Conservation (phyloP, 2,113 vertebrate genomes). For the Eulacestoma nigropectus region DNA sequence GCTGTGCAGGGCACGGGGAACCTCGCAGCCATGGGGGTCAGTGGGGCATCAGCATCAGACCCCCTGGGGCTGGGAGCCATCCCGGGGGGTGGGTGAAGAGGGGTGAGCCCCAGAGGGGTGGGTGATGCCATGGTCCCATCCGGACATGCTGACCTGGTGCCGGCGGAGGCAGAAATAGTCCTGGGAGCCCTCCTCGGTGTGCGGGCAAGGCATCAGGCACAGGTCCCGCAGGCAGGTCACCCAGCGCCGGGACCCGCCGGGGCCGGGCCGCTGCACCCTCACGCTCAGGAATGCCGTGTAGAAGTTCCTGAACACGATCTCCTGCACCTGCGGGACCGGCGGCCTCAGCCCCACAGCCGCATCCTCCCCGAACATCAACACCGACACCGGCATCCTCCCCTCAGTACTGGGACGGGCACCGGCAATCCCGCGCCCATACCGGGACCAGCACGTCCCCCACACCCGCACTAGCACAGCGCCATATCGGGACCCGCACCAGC, state of each 20-base stretch:
- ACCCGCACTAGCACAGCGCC: background rate
- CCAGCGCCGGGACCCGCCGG: conserved; percentile 69
- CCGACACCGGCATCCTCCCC: no score
- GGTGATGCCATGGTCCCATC: accelerated
- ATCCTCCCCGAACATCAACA: no score
- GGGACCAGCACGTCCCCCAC: background rate
- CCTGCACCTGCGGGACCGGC: conserved; percentile 50
- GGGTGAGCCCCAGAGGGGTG: background rate
- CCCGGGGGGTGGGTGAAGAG: accelerated
- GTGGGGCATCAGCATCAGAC: background rate
- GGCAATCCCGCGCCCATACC: background rate
- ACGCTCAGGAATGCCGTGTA: conserved; percentile 89
- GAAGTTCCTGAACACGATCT: conserved; percentile 89
- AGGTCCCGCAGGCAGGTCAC: conserved; percentile 80
- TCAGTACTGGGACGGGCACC: background rate
- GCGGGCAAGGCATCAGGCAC: conserved; percentile 86
- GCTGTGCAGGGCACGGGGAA: background rate
- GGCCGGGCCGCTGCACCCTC: conserved; percentile 73
- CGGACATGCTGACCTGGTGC: conserved; percentile 71
- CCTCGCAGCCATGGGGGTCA: accelerated
- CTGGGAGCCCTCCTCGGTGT: conserved; percentile 87
- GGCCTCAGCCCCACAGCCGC: background rate
- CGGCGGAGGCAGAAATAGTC: conserved; percentile 84
- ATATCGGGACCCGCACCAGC: background rate
- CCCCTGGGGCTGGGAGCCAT: accelerated